These are phyloP conservation scores for Theretra japonica DNA, from an alignment of 2,888 invertebrate genomes.

Conservation along the genomic window DNA sequence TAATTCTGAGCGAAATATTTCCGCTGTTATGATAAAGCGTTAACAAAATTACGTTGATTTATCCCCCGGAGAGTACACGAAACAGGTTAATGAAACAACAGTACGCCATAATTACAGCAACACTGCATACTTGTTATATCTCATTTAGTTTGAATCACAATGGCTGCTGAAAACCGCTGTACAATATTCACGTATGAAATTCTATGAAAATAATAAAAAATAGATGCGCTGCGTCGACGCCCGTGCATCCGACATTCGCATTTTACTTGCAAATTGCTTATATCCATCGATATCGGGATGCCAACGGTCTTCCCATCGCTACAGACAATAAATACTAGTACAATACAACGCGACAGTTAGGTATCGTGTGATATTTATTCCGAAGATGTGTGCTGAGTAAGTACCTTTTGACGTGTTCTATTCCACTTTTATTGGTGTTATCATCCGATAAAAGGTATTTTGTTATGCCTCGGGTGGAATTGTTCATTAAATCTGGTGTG, in stretches of 20 bases:
- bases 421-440: slow-evolving; percentile 8
- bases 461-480: neutral
- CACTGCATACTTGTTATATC: neutral
- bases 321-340: slow-evolving; percentile 43
- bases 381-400: slow-evolving; percentile 15
- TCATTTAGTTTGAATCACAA: slow-evolving; percentile 45
- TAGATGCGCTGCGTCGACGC: slow-evolving; percentile 53
- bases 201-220: slow-evolving; percentile 69
- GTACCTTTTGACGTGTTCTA: slow-evolving; percentile 13
- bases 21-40: too few relatives aligned
- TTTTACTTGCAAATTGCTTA: slow-evolving; percentile 83
- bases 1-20: too few relatives aligned
- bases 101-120: neutral
- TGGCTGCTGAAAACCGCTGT: slow-evolving; percentile 42
- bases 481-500: neutral
- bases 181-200: slow-evolving; percentile 65
- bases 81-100: neutral
- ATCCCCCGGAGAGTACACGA: neutral
- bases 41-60: too few relatives aligned
- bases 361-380: slow-evolving; percentile 21
- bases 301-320: slow-evolving; percentile 48
- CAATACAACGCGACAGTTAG: slow-evolving; percentile 30
- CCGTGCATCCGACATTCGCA: slow-evolving; percentile 70
- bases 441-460: slow-evolving; percentile 16
- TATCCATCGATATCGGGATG: slow-evolving; percentile 71